A percentile compares a stretch with the other conserved stretches of the same genome.
Conservation (phyloP, 2,888 invertebrate species). For the Idaea straminata region DNA sequence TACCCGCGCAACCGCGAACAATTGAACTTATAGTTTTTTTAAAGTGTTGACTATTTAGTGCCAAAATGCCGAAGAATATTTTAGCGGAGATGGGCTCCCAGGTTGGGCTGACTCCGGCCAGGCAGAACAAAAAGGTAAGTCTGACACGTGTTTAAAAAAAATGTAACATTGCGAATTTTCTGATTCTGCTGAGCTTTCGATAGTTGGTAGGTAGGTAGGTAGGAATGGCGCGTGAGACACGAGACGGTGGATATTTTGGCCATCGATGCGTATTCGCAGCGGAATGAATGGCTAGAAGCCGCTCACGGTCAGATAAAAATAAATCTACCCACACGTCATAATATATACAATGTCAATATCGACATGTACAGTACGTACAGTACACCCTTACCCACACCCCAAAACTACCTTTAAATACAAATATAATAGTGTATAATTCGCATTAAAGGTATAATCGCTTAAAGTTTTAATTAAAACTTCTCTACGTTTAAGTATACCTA, state of each 20-base stretch:
- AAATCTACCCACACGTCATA: slow-evolving; percentile 50
- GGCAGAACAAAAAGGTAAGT: slow-evolving; percentile 66
- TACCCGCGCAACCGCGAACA: slow-evolving; percentile 43
- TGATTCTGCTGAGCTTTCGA: slow-evolving; percentile 15
- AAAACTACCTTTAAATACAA: too few species aligned
- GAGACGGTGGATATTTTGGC: slow-evolving; percentile 45
- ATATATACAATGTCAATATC: slow-evolving; percentile 54
- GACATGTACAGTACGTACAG: slow-evolving; percentile 30
- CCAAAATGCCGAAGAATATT: slow-evolving; percentile 72
- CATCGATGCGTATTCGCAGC: slow-evolving; percentile 43
- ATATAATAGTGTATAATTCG: too few species aligned
- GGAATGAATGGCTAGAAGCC: slow-evolving; percentile 54
- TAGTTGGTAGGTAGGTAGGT: slow-evolving; percentile 16
- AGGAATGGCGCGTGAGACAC: slow-evolving; percentile 1
- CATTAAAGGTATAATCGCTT: too few species aligned
- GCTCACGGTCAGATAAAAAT: slow-evolving; percentile 70
- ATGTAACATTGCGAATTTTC: slow-evolving; percentile 26
- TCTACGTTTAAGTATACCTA: too few species aligned
- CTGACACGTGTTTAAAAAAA: slow-evolving; percentile 5
- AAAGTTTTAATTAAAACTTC: too few species aligned
- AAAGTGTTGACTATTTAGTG: slow-evolving; percentile 44
- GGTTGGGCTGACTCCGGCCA: slow-evolving; percentile 67
- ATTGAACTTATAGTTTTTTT: slow-evolving; percentile 19
- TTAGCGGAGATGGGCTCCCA: slow-evolving; percentile 76
- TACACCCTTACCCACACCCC: too few species aligned